phyloP scores from a whole-genome alignment of 2,113 vertebrate genomes.

The Cromileptes altivelis region DNA sequence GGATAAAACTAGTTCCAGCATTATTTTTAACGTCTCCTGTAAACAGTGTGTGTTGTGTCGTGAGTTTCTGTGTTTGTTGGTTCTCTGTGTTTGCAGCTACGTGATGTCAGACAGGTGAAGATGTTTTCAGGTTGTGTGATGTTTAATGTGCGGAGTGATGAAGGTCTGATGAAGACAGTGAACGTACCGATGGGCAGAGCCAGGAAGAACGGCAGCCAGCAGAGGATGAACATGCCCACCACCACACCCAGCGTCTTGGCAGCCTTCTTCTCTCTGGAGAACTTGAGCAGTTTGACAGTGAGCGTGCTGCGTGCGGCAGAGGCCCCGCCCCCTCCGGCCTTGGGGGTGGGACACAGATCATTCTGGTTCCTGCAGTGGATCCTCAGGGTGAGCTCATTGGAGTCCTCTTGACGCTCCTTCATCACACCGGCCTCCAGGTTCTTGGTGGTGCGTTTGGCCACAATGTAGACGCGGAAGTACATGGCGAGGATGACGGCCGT shows the following conservation, averaged over 20 bases:
- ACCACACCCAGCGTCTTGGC: constrained; percentile 80
- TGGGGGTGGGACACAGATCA: constrained; percentile 48
- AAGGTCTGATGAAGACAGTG: not conserved
- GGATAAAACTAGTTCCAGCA: too few relatives aligned
- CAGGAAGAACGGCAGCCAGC: constrained; percentile 81
- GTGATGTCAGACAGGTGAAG: not conserved
- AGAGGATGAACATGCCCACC: constrained; percentile 81
- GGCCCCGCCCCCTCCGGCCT: not conserved
- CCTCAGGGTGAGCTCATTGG: constrained; percentile 76
- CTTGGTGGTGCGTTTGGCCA: constrained; percentile 77
- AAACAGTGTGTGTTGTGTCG: too few relatives aligned
- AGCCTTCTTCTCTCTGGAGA: constrained; percentile 76
- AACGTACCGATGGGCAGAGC: constrained; percentile 72
- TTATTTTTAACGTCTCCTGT: too few relatives aligned
- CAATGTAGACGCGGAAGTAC: constrained; percentile 76
- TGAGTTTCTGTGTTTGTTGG: too few relatives aligned
- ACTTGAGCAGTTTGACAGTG: constrained; percentile 75
- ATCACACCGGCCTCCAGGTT: constrained; percentile 79
- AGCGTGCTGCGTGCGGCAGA: constrained; percentile 58
- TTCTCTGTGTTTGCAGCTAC: too few relatives aligned
- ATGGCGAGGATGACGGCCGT: constrained; percentile 74
- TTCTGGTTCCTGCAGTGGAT: constrained; percentile 78
- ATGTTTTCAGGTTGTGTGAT: too few relatives aligned
- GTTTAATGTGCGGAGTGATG: too few relatives aligned
- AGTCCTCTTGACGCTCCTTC: constrained; percentile 65